A percentile compares a stretch with the other conserved stretches of the same genome.
These are phyloP conservation scores for Formica selysi DNA, from an alignment of 1,140 invertebrate genomes.

Conservation along the genomic window DNA sequence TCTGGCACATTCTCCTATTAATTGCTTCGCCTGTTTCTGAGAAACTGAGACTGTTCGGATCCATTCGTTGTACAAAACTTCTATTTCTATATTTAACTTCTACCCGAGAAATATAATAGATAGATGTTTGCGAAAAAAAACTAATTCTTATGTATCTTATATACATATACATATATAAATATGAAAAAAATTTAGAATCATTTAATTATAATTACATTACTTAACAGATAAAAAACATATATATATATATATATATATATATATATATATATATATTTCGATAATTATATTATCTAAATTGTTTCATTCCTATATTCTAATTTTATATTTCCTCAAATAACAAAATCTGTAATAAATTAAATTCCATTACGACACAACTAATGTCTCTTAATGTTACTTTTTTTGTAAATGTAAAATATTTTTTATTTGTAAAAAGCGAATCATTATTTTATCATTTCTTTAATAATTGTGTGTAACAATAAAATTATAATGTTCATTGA, in stretches of 20 bases:
- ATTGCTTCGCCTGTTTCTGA: conserved; percentile 40
- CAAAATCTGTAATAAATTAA: neutral
- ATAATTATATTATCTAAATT: neutral
- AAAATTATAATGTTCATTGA: neutral
- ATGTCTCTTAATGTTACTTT: neutral
- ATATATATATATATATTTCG: too few relatives aligned
- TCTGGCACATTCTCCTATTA: conserved; percentile 46
- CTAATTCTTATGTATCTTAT: neutral
- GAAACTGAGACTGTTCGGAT: conserved; percentile 39
- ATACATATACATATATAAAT: neutral
- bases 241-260: too few relatives aligned
- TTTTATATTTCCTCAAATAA: conserved; percentile 17
- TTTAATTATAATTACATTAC: conserved; percentile 4
- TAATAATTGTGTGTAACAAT: neutral
- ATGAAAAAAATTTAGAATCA: neutral
- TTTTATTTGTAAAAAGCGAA: neutral
- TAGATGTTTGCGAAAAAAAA: conserved; percentile 7
- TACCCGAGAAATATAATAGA: conserved; percentile 11
- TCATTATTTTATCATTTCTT: neutral
- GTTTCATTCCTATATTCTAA: neutral
- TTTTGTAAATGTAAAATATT: neutral
- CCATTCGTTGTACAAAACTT: conserved; percentile 36
- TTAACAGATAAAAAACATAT: too few relatives aligned
- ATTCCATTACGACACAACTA: neutral
- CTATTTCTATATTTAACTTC: conserved; percentile 47